Percentiles rank a stretch among this genome's conserved stretches.
Conservation (phyloP, 2,888 invertebrate genomes). For the Mythimna loreyi region DNA sequence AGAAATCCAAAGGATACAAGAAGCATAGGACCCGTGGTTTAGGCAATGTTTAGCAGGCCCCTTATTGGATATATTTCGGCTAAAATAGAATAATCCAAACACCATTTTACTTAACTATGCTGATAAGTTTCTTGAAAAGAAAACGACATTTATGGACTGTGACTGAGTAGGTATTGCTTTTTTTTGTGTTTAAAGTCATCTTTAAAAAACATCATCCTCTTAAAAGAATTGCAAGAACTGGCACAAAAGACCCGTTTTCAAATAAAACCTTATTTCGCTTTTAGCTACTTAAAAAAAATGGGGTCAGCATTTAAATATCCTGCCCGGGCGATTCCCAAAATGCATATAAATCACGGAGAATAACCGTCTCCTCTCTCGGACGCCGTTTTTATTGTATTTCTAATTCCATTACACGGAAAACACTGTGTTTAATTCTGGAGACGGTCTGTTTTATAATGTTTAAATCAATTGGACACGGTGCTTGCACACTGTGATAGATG, state of each 20-base stretch:
- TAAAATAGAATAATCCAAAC: no score
- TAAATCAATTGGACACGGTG: constrained; percentile 54
- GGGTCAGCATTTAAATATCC: constrained; percentile 75
- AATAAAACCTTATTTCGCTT: constrained; percentile 66
- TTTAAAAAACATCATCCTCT: constrained; percentile 10
- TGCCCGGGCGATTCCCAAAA: constrained; percentile 72
- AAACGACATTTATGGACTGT: neutral
- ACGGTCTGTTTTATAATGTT: constrained; percentile 54
- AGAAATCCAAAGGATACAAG: no score
- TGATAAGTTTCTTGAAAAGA: neutral
- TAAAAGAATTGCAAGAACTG: constrained; percentile 19
- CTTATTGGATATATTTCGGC: no score
- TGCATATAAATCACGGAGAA: constrained; percentile 78
- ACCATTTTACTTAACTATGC: no score
- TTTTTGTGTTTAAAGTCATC: neutral
- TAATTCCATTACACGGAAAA: constrained; percentile 65
- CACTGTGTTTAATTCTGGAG: constrained; percentile 54
- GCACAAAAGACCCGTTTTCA: constrained; percentile 41
- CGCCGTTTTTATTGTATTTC: constrained; percentile 73
- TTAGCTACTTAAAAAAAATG: constrained; percentile 69
- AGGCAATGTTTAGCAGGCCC: no score
- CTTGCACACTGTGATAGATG: constrained; percentile 40
- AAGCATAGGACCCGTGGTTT: no score
- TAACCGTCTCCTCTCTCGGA: constrained; percentile 71
- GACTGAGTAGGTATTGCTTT: neutral